Conservation (phyloP, 2,797 vertebrate species). For the Trematomus bernacchii region DNA sequence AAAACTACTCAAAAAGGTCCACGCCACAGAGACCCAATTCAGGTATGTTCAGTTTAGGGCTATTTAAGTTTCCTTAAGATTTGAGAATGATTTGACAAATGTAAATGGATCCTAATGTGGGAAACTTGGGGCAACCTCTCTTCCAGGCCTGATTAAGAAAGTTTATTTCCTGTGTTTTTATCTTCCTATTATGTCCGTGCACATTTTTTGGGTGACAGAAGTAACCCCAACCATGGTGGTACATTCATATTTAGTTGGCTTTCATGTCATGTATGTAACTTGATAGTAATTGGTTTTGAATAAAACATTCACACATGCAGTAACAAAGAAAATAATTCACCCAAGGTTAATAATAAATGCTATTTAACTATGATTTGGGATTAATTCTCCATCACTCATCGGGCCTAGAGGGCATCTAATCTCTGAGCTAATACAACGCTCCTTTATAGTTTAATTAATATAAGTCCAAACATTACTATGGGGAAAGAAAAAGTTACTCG, state of each 20-base stretch:
- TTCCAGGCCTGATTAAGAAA: not conserved
- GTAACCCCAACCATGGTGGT: not conserved
- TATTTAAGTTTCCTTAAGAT: not conserved
- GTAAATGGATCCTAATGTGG: not conserved
- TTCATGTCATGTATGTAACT: not conserved
- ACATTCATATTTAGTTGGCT: not conserved
- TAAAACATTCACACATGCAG: slow-evolving; percentile 1
- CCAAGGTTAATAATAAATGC: slow-evolving; percentile 10
- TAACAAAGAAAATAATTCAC: not conserved
- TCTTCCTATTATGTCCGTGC: slow-evolving; percentile 1
- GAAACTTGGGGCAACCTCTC: not conserved
- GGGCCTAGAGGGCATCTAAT: not conserved
- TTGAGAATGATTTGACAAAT: slow-evolving; percentile 8
- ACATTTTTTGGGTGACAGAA: not conserved
- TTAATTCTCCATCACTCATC: slow-evolving; percentile 16
- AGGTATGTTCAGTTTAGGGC: not conserved
- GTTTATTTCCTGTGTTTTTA: slow-evolving; percentile 8
- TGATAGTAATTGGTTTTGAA: slow-evolving; percentile 10
- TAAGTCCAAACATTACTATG: not conserved
- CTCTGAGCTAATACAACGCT: not conserved
- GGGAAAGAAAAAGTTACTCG: not conserved
- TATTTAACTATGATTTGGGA: slow-evolving; percentile 11
- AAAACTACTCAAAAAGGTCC: not conserved
- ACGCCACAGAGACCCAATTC: not conserved
- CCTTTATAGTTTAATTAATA: not conserved